These are phyloP conservation scores for Drosophila gunungcola DNA, from an alignment of 1,140 invertebrate species.

Conservation along the genomic window DNA sequence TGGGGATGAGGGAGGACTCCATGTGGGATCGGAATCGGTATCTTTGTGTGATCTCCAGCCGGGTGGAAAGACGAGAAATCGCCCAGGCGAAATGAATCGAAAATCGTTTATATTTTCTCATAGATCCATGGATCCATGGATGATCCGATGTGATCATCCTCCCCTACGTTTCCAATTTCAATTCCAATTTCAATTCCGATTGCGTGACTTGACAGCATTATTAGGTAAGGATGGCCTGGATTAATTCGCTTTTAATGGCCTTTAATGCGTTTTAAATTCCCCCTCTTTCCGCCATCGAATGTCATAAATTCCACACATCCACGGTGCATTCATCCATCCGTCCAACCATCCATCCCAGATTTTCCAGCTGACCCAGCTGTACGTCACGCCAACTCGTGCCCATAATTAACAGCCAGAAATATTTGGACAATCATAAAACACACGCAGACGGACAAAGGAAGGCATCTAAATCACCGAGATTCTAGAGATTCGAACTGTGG, in stretches of 20 bases:
- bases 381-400: conserved; percentile 74
- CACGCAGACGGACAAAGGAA: conserved; percentile 13
- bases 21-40: background rate
- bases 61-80: conserved; percentile 22
- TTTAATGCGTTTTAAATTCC: conserved; percentile 69
- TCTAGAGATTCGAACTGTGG: too few relatives aligned
- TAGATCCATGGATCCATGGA: conserved; percentile 35
- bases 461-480: conserved; percentile 44
- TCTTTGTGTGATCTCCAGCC: conserved; percentile 23
- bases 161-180: too few relatives aligned
- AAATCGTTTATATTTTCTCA: conserved; percentile 7
- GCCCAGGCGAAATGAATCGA: conserved; percentile 18
- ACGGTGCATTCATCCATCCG: background rate
- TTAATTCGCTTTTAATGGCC: conserved; percentile 72
- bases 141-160: background rate
- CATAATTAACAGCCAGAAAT: conserved; percentile 78
- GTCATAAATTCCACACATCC: conserved; percentile 46
- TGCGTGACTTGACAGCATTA: conserved; percentile 75
- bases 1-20: background rate
- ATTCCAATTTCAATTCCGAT: conserved; percentile 12
- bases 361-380: conserved; percentile 6
- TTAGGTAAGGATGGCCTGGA: conserved; percentile 39
- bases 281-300: background rate
- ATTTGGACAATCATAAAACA: conserved; percentile 75
- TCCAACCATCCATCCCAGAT: background rate